These are phyloP conservation scores for Sminthurides bifidus DNA, from an alignment of 1,140 invertebrate genomes.

Conservation along the genomic window DNA sequence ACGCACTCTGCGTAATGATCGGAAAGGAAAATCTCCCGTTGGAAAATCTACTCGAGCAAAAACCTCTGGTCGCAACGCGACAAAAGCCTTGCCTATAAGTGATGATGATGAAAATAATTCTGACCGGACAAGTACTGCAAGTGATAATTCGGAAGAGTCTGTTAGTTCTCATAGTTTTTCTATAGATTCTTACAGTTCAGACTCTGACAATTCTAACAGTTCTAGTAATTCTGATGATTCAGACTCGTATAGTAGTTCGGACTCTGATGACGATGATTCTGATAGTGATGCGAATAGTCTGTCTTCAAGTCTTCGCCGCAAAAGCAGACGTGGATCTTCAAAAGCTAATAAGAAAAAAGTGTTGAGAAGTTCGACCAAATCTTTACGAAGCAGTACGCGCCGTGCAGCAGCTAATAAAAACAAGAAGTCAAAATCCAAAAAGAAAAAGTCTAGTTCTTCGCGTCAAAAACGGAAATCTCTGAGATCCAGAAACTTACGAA, in stretches of 20 bases:
- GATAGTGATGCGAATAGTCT: slow-evolving; percentile 6
- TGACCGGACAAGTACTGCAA: slow-evolving; percentile 20
- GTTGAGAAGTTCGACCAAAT: not conserved
- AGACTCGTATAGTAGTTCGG: slow-evolving; percentile 7
- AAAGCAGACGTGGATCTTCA: slow-evolving; percentile 11
- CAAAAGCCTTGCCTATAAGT: not conserved
- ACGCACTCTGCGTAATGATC: not conserved
- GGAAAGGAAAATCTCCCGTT: not conserved
- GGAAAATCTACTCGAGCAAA: no score
- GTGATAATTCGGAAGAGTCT: slow-evolving; percentile 19
- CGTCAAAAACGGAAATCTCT: no score
- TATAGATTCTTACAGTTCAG: not conserved
- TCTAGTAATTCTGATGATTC: slow-evolving; percentile 28
- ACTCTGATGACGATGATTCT: slow-evolving; percentile 18
- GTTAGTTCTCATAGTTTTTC: slow-evolving; percentile 16
- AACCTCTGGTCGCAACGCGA: no score
- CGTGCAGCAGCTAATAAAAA: not conserved
- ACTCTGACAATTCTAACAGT: not conserved
- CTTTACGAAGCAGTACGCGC: not conserved
- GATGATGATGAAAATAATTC: slow-evolving; percentile 38
- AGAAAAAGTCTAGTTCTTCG: no score
- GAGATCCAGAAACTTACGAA: no score
- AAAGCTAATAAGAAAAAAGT: not conserved
- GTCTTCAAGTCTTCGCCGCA: slow-evolving; percentile 7
- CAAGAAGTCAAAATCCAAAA: slow-evolving; percentile 30